Percentiles rank a stretch among this genome's conserved stretches.
Conservation (phyloP, 2,888 invertebrate species). For the Eilema depressum region DNA sequence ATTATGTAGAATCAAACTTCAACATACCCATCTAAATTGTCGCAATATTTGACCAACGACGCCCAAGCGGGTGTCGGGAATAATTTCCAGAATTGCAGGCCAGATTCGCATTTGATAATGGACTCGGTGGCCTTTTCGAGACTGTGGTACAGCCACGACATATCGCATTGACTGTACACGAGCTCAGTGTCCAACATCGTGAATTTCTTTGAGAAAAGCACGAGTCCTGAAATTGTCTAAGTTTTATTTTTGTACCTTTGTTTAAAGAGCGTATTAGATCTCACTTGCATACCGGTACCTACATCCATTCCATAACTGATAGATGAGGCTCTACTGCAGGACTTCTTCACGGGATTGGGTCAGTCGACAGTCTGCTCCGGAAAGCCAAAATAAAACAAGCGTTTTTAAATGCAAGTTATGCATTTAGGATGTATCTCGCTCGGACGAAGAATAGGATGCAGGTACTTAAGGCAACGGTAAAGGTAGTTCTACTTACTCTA, state of each 20-base stretch:
- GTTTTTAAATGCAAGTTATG: no score
- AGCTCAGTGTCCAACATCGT: slow-evolving; percentile 86
- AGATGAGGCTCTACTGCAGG: neutral
- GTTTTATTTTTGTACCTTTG: neutral
- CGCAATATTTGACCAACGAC: slow-evolving; percentile 87
- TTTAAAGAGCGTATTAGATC: neutral
- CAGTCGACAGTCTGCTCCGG: no score
- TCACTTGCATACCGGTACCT: neutral
- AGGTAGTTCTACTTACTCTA: no score
- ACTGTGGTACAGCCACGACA: slow-evolving; percentile 87
- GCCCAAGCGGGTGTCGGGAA: slow-evolving; percentile 88
- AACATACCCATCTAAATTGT: slow-evolving; percentile 87
- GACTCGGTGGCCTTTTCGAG: slow-evolving; percentile 87
- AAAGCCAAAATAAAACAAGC: no score
- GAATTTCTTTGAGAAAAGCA: slow-evolving; percentile 87
- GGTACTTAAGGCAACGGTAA: no score
- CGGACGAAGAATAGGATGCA: no score
- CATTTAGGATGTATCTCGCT: no score
- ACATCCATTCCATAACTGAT: neutral
- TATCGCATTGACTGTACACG: slow-evolving; percentile 83
- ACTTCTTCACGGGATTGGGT: neutral
- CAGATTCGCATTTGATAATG: slow-evolving; percentile 88
- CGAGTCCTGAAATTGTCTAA: slow-evolving; percentile 62
- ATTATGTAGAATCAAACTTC: neutral
- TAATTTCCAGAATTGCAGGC: slow-evolving; percentile 89